phyloP scores from a whole-genome alignment of 2,113 vertebrate species.

The Xyrauchen texanus region DNA sequence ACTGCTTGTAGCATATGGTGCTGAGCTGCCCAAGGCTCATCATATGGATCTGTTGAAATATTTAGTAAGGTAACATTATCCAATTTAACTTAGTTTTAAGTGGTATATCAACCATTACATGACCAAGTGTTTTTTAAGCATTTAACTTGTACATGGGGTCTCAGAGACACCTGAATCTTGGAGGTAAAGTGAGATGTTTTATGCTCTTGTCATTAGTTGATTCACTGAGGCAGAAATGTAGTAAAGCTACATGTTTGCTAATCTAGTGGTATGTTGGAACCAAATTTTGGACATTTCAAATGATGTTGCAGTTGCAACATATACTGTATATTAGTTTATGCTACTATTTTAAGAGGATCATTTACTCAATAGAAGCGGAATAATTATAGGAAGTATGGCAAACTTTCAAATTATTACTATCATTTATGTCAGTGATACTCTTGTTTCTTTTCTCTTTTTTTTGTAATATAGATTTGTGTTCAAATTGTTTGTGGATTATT shows the following conservation, averaged over 20 bases:
- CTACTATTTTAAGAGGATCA: background rate
- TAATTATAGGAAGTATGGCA: background rate
- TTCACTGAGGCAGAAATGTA: background rate
- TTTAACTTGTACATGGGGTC: background rate
- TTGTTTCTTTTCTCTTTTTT: slow-evolving; percentile 3
- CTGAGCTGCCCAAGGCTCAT: background rate
- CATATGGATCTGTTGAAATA: slow-evolving; percentile 10
- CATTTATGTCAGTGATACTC: slow-evolving; percentile 49
- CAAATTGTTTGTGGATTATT: slow-evolving; percentile 38
- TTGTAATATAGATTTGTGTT: slow-evolving; percentile 41
- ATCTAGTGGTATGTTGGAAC: background rate
- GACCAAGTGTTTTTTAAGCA: background rate
- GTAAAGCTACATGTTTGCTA: background rate
- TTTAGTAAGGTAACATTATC: slow-evolving; percentile 7
- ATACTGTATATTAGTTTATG: slow-evolving; percentile 66
- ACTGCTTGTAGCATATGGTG: slow-evolving; percentile 6
- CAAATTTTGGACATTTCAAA: slow-evolving; percentile 8
- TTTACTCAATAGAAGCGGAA: slow-evolving; percentile 6
- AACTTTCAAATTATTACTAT: slow-evolving; percentile 1
- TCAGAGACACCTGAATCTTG: background rate
- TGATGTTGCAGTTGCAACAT: slow-evolving; percentile 58
- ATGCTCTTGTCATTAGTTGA: background rate
- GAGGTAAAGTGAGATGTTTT: no score
- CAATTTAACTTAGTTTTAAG: background rate
- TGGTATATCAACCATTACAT: background rate